Evolutionary conservation across 2,888 invertebrate genomes (phyloP).

Genomic region (Acanthacorydalis orientalis): DNA sequence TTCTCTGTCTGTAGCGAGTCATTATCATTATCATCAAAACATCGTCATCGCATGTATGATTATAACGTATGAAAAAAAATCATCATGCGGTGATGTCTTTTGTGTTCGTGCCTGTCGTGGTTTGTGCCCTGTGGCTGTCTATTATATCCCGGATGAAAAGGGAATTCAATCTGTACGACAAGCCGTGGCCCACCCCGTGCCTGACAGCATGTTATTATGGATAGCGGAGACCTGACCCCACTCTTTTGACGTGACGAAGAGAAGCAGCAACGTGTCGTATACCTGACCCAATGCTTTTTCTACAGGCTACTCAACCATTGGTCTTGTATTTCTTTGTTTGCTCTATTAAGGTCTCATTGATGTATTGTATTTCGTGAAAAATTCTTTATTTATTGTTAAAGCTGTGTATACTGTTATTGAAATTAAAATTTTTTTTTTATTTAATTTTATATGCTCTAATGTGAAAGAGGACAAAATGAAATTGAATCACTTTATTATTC

Average conservation of each 20-base stretch:
- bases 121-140: conserved; percentile 21
- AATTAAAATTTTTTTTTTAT: no score
- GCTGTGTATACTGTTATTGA: no score
- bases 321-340: conserved; percentile 3
- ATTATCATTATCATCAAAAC: background rate
- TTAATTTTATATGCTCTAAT: no score
- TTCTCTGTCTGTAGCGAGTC: no score
- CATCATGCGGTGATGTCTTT: background rate
- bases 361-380: no score
- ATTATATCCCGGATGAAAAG: conserved; percentile 28
- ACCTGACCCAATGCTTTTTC: background rate
- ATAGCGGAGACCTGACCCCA: background rate
- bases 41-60: background rate
- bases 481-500: no score
- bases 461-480: no score
- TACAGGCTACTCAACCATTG: background rate
- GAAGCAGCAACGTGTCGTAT: background rate
- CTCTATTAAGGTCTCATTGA: no score
- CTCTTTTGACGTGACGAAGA: background rate
- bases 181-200: conserved; percentile 22
- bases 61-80: background rate
- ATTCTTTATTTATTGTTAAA: no score
- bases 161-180: conserved; percentile 29
- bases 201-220: conserved; percentile 28
- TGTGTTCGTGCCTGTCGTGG: background rate